Base-by-base conservation (phyloP, 2,797 vertebrate species). In the Coregonus sp. region DNA sequence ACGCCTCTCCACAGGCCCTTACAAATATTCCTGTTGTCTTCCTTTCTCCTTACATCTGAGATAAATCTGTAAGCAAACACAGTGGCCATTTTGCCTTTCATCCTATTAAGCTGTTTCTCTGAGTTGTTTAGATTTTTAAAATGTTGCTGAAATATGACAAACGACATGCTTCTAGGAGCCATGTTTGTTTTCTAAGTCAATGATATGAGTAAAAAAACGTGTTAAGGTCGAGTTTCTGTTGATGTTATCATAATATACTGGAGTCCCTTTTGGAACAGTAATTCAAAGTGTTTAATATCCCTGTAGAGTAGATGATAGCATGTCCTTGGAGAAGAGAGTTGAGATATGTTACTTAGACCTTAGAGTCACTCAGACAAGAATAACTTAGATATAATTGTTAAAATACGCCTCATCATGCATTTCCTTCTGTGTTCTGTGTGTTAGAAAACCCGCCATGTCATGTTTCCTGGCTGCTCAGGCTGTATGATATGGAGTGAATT, bases 401-500 rank as follows among this genome's bases (percentile, higher is more conserved):
- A 51, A 37, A 63, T 52, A 70, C 18, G 14, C 79, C 73, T 73
- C 71, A 56, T 59, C 67, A 47, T 1, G n/a, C 51, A 16, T 15
- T 35, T 35, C 31, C 31, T 35, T 4, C 1, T 54, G 29, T 72
- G n/a, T 73, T 73, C 50, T 69, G 54, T 66, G 33, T 16, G 70
- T 11, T 61, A 70, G 47, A 65, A 76, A 75, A 51, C 35, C 70
- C 33, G 61, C 52, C 74, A 68, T 79, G 61, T 75, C 66, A 71
- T 18, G 78, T 75, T 75, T 72, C 65, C 68, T 56, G n/a, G 40
- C 40, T 47, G 11, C 31, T 51, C 6, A 14, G 20, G 16, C 54
- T 20, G 56, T 61, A 56, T 40, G 35, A 18, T 25, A 29, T 35
- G 54, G 65, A 35, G 31, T 50, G 31, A 51, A 50, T 73, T 33